Conservation (phyloP, 2,797 vertebrate genomes). For the Threskiornis aethiopicus region DNA sequence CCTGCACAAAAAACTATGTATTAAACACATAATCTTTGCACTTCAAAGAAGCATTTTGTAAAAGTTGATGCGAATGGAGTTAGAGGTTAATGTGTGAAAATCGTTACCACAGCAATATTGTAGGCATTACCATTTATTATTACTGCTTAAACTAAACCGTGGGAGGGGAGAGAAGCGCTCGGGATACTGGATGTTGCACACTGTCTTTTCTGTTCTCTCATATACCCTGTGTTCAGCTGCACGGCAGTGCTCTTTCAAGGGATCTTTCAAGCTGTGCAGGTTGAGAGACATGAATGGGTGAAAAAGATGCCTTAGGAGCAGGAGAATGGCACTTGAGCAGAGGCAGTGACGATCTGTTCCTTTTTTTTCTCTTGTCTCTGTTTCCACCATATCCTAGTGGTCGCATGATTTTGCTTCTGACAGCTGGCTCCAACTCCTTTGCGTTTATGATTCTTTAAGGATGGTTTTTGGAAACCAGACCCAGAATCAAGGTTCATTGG, state of each 20-base stretch:
- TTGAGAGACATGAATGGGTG: not conserved
- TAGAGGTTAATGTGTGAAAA: not conserved
- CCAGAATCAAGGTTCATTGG: not conserved
- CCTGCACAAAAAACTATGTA: no score
- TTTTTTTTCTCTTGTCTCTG: not conserved
- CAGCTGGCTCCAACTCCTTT: not conserved
- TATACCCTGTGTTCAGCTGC: not conserved
- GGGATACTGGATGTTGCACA: not conserved
- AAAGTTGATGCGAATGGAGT: not conserved
- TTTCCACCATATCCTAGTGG: not conserved
- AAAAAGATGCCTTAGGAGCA: not conserved
- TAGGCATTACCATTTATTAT: not conserved
- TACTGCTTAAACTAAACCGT: not conserved
- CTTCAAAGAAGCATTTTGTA: not conserved
- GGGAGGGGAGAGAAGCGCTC: not conserved
- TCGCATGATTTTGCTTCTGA: not conserved
- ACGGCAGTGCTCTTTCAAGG: not conserved
- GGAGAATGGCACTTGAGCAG: not conserved
- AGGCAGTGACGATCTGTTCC: not conserved
- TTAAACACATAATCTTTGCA: not conserved
- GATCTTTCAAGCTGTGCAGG: not conserved
- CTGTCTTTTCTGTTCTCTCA: not conserved
- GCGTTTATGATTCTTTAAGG: not conserved
- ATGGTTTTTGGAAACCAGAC: not conserved
- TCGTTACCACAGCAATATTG: not conserved